Evolutionary conservation across 2,113 vertebrate species (phyloP).

Genomic region (Tragelaphus imberbis): DNA sequence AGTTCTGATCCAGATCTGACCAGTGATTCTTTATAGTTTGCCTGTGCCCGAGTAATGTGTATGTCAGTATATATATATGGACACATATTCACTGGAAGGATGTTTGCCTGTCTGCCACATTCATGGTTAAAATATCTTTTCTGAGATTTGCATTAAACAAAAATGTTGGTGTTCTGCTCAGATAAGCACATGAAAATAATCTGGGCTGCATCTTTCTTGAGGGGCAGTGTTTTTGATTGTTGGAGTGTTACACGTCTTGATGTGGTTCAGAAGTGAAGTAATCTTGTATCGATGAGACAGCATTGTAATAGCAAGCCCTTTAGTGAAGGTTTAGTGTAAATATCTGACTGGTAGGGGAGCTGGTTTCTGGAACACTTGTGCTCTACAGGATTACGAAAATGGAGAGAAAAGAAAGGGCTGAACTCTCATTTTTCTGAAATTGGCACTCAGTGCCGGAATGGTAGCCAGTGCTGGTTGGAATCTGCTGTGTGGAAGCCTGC

Average conservation of each 20-base stretch:
- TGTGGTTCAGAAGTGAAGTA: slow-evolving; percentile 70
- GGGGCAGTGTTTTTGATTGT: slow-evolving; percentile 63
- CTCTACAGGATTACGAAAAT: slow-evolving; percentile 72
- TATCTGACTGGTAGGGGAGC: slow-evolving; percentile 76
- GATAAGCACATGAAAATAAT: slow-evolving; percentile 73
- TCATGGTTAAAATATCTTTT: slow-evolving; percentile 67
- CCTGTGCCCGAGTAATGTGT: not conserved
- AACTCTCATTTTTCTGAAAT: slow-evolving; percentile 72
- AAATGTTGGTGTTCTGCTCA: slow-evolving; percentile 70
- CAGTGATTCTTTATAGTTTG: slow-evolving; percentile 43
- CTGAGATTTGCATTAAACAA: slow-evolving; percentile 76
- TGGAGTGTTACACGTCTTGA: slow-evolving; percentile 63
- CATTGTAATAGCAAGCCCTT: slow-evolving; percentile 77
- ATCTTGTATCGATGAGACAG: slow-evolving; percentile 76
- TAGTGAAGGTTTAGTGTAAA: slow-evolving; percentile 74
- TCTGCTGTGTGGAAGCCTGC: slow-evolving; percentile 72
- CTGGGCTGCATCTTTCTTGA: slow-evolving; percentile 70
- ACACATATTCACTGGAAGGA: not conserved
- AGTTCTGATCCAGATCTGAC: slow-evolving; percentile 28
- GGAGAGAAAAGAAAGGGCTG: slow-evolving; percentile 74
- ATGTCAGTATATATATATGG: not conserved
- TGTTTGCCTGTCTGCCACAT: slow-evolving; percentile 5
- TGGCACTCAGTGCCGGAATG: slow-evolving; percentile 58
- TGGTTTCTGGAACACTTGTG: slow-evolving; percentile 71
- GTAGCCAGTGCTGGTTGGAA: slow-evolving; percentile 70